A percentile compares a stretch with the other conserved stretches of the same genome.
Evolutionary conservation across 2,113 vertebrate species (phyloP).

Genomic region (Pygoscelis antarcticus): DNA sequence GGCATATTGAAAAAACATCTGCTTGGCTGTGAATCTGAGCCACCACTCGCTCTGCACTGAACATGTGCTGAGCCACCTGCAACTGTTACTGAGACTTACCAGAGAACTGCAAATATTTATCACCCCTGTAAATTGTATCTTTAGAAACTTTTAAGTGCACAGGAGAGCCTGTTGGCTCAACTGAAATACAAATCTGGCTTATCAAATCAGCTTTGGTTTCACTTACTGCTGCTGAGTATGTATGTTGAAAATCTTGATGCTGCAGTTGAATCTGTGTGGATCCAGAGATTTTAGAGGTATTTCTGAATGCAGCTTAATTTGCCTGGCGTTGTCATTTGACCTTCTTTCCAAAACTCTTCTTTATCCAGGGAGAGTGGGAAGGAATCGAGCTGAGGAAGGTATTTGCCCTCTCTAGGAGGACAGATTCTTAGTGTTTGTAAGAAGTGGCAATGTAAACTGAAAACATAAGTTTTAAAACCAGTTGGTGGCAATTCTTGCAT

Average conservation of each 20-base stretch:
- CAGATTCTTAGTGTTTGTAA: neutral
- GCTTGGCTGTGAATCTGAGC: neutral
- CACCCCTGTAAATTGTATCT: neutral
- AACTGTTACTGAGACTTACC: neutral
- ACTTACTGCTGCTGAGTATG: neutral
- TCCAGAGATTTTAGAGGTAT: neutral
- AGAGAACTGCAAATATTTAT: neutral
- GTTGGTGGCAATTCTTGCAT: neutral
- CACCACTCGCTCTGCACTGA: neutral
- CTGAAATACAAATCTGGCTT: neutral
- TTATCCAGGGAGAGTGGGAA: neutral
- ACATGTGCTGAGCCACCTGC: neutral
- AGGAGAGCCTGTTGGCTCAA: neutral
- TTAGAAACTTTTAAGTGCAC: neutral
- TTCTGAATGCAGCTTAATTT: neutral
- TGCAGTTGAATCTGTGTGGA: neutral
- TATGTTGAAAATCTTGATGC: neutral
- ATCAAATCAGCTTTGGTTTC: neutral
- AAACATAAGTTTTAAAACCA: neutral
- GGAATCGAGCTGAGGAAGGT: neutral
- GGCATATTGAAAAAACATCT: neutral
- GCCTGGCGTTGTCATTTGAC: neutral
- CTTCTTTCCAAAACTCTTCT: neutral
- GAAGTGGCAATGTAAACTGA: neutral
- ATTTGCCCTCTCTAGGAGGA: neutral